Evolutionary conservation across 2,113 vertebrate species (phyloP).

Genomic region (Phrynosoma platyrhinos): DNA sequence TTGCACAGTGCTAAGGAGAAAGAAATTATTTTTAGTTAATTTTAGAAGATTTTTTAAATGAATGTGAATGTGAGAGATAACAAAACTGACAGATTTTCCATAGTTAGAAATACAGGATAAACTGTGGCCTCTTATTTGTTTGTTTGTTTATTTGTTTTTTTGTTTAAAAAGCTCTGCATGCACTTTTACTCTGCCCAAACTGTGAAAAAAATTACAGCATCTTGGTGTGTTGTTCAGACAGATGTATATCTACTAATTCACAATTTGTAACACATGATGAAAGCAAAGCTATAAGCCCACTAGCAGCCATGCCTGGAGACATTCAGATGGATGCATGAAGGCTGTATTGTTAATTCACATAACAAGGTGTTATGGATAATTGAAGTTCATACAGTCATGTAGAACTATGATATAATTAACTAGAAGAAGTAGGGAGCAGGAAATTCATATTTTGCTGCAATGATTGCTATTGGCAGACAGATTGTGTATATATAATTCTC

Average conservation of each 20-base stretch:
- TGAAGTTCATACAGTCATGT: not conserved
- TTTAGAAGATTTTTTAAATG: too few species aligned
- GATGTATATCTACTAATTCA: too few species aligned
- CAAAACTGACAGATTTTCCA: too few species aligned
- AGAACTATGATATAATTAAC: not conserved
- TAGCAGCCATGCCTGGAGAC: not conserved
- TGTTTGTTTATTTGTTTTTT: too few species aligned
- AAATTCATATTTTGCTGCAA: not conserved
- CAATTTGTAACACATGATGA: not conserved
- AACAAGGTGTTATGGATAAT: not conserved
- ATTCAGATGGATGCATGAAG: not conserved
- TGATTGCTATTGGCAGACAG: not conserved
- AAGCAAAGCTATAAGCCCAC: not conserved
- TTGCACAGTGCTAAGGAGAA: too few species aligned
- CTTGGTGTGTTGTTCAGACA: not conserved
- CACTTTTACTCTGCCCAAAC: too few species aligned
- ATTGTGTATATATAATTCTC: not conserved
- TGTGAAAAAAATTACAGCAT: not conserved
- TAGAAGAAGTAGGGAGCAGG: not conserved
- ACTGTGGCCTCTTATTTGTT: too few species aligned
- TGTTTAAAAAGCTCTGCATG: too few species aligned
- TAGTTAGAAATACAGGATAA: too few species aligned
- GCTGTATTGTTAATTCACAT: not conserved
- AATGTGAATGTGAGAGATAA: too few species aligned
- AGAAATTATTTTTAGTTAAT: too few species aligned